phyloP scores from a whole-genome alignment of 2,797 vertebrate genomes.

The Jordanella pulchra region DNA sequence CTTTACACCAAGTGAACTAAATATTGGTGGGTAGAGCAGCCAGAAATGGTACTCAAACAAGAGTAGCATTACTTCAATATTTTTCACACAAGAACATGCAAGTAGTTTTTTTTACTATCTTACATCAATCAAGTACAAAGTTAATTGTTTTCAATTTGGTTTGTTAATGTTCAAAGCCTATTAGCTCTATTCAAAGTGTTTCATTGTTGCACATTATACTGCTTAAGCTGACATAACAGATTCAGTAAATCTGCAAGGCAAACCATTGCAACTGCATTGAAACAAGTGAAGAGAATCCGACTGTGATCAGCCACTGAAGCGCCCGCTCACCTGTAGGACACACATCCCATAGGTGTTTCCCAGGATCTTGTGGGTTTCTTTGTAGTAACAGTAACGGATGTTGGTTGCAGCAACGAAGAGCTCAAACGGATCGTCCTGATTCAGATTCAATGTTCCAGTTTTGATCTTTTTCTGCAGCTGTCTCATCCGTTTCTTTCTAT shows the following conservation, averaged over 20 bases:
- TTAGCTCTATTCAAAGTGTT: too few relatives aligned
- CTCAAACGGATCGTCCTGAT: slow-evolving; percentile 95
- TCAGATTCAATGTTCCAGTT: slow-evolving; percentile 90
- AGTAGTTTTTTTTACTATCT: too few relatives aligned
- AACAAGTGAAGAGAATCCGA: not conserved
- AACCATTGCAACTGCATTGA: too few relatives aligned
- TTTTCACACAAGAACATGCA: too few relatives aligned
- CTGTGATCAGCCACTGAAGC: not conserved
- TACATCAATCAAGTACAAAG: too few relatives aligned
- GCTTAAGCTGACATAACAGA: too few relatives aligned
- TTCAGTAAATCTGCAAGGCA: too few relatives aligned
- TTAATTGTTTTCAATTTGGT: too few relatives aligned
- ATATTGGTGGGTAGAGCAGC: not conserved
- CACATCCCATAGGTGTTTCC: slow-evolving; percentile 98
- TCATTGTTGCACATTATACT: too few relatives aligned
- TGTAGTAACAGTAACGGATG: slow-evolving; percentile 99
- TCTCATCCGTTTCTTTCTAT: slow-evolving; percentile 97
- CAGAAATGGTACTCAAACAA: not conserved
- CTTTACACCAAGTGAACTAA: not conserved
- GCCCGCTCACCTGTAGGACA: slow-evolving; percentile 86
- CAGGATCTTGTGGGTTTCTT: slow-evolving; percentile 96
- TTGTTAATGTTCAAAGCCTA: too few relatives aligned
- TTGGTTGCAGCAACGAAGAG: slow-evolving; percentile 95
- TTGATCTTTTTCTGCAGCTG: slow-evolving; percentile 97
- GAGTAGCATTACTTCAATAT: too few relatives aligned